phyloP scores from a whole-genome alignment of 2,797 vertebrate genomes.

The Labeo calbasu region DNA sequence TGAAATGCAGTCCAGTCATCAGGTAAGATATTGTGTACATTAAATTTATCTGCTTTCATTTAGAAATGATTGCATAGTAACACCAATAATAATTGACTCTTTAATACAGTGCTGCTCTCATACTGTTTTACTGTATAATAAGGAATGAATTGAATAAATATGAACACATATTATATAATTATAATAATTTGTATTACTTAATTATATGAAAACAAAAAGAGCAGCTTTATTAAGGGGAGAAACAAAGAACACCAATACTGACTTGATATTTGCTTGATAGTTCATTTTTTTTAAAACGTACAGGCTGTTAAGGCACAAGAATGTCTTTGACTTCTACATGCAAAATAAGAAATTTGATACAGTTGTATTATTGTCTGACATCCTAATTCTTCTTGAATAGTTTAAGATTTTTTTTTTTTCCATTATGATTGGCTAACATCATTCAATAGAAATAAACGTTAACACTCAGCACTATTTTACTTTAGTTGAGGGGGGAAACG shows the following conservation, averaged over 20 bases:
- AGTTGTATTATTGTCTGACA: no score
- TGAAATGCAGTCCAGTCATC: rapidly evolving
- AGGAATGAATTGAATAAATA: no score
- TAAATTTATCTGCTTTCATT: neutral
- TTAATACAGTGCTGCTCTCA: neutral
- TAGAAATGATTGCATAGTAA: neutral
- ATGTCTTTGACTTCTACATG: no score
- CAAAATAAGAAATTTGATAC: no score
- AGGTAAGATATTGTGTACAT: neutral
- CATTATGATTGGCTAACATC: no score
- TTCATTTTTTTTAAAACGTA: neutral
- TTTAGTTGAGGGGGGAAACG: no score
- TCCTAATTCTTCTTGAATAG: no score
- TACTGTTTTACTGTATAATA: neutral
- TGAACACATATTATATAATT: neutral
- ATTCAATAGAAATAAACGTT: no score
- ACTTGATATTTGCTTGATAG: neutral
- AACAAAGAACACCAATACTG: neutral
- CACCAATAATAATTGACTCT: neutral
- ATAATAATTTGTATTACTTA: neutral
- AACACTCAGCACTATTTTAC: no score
- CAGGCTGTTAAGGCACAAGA: neutral
- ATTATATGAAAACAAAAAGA: neutral
- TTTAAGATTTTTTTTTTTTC: no score
- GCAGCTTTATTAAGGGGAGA: neutral